Base-by-base conservation (phyloP, 2,888 invertebrate genomes). In the Mallateleia sp. region DNA sequence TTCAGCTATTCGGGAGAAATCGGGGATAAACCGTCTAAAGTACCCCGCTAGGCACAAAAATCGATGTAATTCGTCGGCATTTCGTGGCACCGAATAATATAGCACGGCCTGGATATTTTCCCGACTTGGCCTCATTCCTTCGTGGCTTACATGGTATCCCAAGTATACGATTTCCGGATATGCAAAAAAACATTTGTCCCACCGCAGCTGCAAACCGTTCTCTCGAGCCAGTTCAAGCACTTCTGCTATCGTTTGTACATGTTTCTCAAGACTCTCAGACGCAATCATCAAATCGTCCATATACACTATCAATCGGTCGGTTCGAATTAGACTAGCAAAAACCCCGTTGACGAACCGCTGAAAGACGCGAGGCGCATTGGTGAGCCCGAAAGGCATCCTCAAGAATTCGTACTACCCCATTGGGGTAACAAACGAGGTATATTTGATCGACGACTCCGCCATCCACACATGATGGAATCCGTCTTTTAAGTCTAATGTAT, bases 361-460 rank as follows among this genome's bases (percentile, higher is more conserved):
- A 18, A 56, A 87, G 14, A 74, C 79, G 32, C 78, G 74, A 15
- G 93, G 91, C 42, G 66, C 18, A 66, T 66, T 66, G 0, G 50
- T 32, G 8, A 47, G 50, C 18, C 66, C 66, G 20, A 66, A 66
- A 15, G 54, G 69, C 38, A 72, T 58, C 8, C 72, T 25, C 18
- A 45, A 22, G n/a, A 56, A 56, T 15, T 56, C 56, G 22, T 22
- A 56, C 25, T 56, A 28, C 2, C 25, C 56, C 28, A 25, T 11
- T 15, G 56, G 56, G 5, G 56, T 56, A 3, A 56, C 24, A 15
- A 56, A 56, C 15, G 56, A 9, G 15, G 56, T 56, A 15, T 56
- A 56, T 25, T 56, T 56, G 2, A 56, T 15, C 6, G 25, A 56
- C 14, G 56, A 5, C 15, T 25, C 25, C n/a, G 56, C 24, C 56